phyloP scores from a whole-genome alignment of 2,888 invertebrate genomes.

The Rhagonycha fulva region DNA sequence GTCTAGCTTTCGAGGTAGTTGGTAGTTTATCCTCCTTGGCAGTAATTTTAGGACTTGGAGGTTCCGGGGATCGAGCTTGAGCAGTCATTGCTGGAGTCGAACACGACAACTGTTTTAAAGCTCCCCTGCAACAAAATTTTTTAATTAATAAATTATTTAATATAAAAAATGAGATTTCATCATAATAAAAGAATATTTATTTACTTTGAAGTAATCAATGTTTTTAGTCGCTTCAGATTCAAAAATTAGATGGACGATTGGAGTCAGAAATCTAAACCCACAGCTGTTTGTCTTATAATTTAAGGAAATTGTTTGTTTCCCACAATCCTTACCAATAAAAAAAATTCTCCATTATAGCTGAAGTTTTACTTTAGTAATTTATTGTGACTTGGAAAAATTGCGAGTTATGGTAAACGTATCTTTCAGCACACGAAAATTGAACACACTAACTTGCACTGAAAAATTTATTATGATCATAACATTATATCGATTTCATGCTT shows the following conservation, averaged over 20 bases:
- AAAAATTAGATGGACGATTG: too few species aligned
- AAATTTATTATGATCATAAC: not conserved
- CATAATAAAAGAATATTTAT: not conserved
- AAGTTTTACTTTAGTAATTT: not conserved
- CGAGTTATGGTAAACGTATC: not conserved
- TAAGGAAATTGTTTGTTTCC: not conserved
- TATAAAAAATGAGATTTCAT: slow-evolving; percentile 44
- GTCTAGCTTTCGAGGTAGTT: slow-evolving; percentile 72
- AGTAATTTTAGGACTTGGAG: slow-evolving; percentile 33
- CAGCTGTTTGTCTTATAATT: not conserved
- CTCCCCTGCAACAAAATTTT: slow-evolving; percentile 56
- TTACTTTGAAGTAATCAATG: too few species aligned
- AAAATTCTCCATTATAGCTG: not conserved
- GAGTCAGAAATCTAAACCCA: too few species aligned
- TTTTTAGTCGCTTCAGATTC: too few species aligned
- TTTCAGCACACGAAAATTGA: not conserved
- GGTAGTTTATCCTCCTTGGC: slow-evolving; percentile 51
- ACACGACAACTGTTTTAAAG: slow-evolving; percentile 63
- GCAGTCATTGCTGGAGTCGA: slow-evolving; percentile 59
- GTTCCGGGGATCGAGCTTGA: slow-evolving; percentile 41
- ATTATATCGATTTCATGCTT: not conserved
- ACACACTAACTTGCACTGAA: not conserved
- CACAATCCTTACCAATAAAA: not conserved
- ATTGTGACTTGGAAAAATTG: not conserved
- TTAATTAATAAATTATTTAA: slow-evolving; percentile 4